These are phyloP conservation scores for Dipodomys merriami DNA, from an alignment of 2,113 vertebrate species.

Conservation along the genomic window DNA sequence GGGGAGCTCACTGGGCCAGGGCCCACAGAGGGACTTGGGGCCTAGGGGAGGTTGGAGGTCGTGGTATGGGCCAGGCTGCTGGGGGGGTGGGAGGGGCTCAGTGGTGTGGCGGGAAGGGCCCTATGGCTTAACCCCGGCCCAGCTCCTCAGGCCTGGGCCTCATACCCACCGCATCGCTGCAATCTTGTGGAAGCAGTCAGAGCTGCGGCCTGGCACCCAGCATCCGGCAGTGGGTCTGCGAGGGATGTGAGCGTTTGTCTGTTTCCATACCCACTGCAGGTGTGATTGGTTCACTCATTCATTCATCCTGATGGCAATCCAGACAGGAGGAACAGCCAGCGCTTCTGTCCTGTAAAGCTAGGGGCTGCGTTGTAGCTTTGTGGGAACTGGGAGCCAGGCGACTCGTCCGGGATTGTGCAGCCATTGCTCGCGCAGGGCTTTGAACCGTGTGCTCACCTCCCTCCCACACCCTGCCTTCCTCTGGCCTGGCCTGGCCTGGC, in stretches of 20 bases:
- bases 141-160: neutral
- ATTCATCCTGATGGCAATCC: accelerated
- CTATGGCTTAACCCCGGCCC: too few species aligned
- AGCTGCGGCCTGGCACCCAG: too few species aligned
- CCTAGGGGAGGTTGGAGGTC: accelerated
- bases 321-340: accelerated
- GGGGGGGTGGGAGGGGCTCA: neutral
- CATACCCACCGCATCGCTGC: accelerated
- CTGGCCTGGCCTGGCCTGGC: neutral
- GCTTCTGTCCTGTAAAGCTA: neutral
- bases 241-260: accelerated
- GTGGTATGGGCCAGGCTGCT: neutral
- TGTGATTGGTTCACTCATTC: accelerated
- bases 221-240: too few species aligned
- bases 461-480: neutral
- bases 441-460: accelerated
- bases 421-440: accelerated
- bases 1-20: too few species aligned
- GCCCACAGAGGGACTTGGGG: neutral
- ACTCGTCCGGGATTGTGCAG: accelerated
- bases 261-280: accelerated
- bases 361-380: accelerated
- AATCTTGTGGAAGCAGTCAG: too few species aligned
- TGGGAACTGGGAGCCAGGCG: neutral
- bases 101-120: too few species aligned